Evolutionary conservation across 2,113 vertebrate species (phyloP).

Genomic region (Hyaena hyaena): DNA sequence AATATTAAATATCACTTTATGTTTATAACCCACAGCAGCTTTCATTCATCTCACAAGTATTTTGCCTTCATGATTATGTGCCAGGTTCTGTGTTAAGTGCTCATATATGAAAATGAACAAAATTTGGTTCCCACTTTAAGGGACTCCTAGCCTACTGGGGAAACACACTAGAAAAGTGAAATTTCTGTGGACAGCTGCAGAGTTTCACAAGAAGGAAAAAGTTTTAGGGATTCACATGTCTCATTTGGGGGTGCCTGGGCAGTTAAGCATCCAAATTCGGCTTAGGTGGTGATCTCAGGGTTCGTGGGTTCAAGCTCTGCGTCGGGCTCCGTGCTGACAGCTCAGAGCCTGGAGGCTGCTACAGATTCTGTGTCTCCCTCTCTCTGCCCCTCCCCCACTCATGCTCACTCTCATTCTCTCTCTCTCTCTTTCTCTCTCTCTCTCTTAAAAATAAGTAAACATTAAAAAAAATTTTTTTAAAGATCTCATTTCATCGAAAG

Average conservation of each 20-base stretch:
- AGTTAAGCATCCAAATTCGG: no score
- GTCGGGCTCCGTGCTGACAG: no score
- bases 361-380: no score
- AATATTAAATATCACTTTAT: conserved; percentile 9
- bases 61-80: not conserved
- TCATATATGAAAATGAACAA: not conserved
- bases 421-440: no score
- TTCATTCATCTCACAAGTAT: not conserved
- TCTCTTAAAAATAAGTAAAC: no score
- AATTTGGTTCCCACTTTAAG: not conserved
- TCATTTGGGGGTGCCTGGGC: not conserved
- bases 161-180: not conserved
- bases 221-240: not conserved
- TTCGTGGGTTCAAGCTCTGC: no score
- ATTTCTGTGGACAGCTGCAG: not conserved
- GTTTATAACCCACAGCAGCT: not conserved
- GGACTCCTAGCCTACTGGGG: not conserved
- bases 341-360: no score
- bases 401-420: no score
- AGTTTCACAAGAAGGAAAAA: not conserved
- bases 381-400: no score
- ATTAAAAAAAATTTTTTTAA: no score
- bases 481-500: not conserved
- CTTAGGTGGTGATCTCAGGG: no score
- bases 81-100: not conserved